These are phyloP conservation scores for Brachystomella parvula DNA, from an alignment of 1,140 invertebrate genomes.

Conservation along the genomic window DNA sequence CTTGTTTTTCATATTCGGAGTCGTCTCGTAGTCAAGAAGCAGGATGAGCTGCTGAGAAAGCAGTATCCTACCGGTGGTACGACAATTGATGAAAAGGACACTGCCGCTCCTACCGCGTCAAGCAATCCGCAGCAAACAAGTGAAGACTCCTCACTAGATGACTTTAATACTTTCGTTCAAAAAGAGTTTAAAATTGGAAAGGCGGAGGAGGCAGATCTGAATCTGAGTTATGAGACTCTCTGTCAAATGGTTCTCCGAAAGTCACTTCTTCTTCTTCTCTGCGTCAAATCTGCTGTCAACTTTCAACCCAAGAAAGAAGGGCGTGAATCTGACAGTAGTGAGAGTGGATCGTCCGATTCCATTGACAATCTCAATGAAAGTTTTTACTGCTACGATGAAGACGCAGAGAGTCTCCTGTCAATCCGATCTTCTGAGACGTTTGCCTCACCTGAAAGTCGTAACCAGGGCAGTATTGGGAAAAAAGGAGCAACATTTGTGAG, in stretches of 20 bases:
- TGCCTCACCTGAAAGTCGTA: slow-evolving; percentile 6
- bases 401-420: slow-evolving; percentile 15
- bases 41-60: slow-evolving; percentile 16
- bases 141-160: neutral
- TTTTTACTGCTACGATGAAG: slow-evolving; percentile 13
- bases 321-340: neutral
- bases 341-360: slow-evolving; percentile 7
- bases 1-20: slow-evolving; percentile 32
- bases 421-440: slow-evolving; percentile 28
- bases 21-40: slow-evolving; percentile 10
- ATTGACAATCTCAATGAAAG: slow-evolving; percentile 8
- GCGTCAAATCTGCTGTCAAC: slow-evolving; percentile 15
- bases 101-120: neutral
- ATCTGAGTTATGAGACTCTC: slow-evolving; percentile 21
- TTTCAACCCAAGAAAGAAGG: neutral
- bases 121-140: neutral
- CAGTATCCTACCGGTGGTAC: neutral
- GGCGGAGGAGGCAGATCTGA: neutral
- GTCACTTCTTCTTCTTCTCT: slow-evolving; percentile 22
- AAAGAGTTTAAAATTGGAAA: neutral
- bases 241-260: slow-evolving; percentile 20
- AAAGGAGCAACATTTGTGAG: slow-evolving; percentile 15
- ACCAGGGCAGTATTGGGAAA: neutral
- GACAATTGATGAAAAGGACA: neutral
- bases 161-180: too few species aligned